Percentiles rank a stretch among this genome's conserved stretches.
Conservation (phyloP, 2,888 invertebrate genomes). For the Chaitophorus viminalis region DNA sequence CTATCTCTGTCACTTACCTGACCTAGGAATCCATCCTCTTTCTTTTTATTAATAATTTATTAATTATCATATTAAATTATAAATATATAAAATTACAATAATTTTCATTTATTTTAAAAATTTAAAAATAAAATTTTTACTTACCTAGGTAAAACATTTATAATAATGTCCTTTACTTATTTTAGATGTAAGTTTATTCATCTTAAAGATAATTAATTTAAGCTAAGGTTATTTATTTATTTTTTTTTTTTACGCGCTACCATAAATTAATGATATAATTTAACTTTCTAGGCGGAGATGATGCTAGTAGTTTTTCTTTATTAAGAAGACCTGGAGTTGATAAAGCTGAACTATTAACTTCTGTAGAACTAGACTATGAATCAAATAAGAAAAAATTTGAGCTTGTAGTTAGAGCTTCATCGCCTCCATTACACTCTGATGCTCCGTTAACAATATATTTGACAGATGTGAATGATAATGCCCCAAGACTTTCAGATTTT, state of each 20-base stretch:
- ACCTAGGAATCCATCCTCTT: too few species aligned
- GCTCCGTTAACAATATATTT: conserved; percentile 88
- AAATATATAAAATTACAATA: too few species aligned
- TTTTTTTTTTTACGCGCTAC: background rate
- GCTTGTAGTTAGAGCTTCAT: conserved; percentile 88
- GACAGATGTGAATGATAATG: conserved; percentile 95
- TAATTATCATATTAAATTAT: too few species aligned
- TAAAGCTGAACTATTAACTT: conserved; percentile 86
- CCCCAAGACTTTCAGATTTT: conserved; percentile 90
- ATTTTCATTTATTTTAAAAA: too few species aligned
- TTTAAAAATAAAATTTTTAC: too few species aligned
- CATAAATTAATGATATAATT: background rate
- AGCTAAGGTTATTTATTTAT: background rate
- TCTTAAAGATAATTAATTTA: background rate
- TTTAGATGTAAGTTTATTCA: too few species aligned
- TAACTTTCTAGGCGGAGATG: conserved; percentile 76
- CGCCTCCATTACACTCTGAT: conserved; percentile 88
- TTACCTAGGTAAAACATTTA: too few species aligned
- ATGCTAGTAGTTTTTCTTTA: conserved; percentile 85
- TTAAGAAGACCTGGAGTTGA: conserved; percentile 84
- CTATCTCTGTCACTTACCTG: too few species aligned
- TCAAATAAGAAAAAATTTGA: conserved; percentile 91
- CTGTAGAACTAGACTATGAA: conserved; percentile 95
- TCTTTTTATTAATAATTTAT: too few species aligned
- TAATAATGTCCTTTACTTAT: too few species aligned